Evolutionary conservation across 2,113 vertebrate genomes (phyloP).

Genomic region (Peromyscus californicus): DNA sequence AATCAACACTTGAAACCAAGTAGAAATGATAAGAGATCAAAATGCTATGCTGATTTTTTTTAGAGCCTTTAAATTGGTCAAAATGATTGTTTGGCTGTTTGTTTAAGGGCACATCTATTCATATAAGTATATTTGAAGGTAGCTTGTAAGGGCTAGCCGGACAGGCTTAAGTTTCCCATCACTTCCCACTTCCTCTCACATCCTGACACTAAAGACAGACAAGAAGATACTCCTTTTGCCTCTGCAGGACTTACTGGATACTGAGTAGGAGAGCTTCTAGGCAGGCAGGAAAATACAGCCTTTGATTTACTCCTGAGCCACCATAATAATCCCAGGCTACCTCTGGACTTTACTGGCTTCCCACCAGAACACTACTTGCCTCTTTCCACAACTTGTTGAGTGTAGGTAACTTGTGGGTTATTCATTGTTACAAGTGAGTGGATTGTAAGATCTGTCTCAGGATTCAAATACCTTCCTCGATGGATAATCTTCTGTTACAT

Average conservation of each 20-base stretch:
- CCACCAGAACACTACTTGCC: not conserved
- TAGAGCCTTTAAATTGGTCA: not conserved
- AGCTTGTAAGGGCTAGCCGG: not conserved
- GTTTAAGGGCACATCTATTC: not conserved
- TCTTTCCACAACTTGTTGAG: not conserved
- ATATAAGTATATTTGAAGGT: not conserved
- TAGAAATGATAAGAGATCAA: not conserved
- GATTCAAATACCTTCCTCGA: not conserved
- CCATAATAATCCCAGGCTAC: not conserved
- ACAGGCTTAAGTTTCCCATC: rapidly evolving
- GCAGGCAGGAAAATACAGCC: rapidly evolving
- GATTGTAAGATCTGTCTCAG: not conserved
- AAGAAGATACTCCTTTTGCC: not conserved
- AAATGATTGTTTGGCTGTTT: not conserved
- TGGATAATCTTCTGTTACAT: not conserved
- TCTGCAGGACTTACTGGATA: rapidly evolving
- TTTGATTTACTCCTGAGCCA: not conserved
- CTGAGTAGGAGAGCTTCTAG: not conserved
- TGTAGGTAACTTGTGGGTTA: not conserved
- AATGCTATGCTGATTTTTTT: not conserved
- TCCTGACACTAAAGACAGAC: not conserved
- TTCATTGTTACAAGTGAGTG: not conserved
- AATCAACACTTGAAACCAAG: not conserved
- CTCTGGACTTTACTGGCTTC: not conserved
- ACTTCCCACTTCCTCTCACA: not conserved